These are phyloP conservation scores for Drosophila varians DNA, from an alignment of 1,140 invertebrate genomes.

Conservation along the genomic window DNA sequence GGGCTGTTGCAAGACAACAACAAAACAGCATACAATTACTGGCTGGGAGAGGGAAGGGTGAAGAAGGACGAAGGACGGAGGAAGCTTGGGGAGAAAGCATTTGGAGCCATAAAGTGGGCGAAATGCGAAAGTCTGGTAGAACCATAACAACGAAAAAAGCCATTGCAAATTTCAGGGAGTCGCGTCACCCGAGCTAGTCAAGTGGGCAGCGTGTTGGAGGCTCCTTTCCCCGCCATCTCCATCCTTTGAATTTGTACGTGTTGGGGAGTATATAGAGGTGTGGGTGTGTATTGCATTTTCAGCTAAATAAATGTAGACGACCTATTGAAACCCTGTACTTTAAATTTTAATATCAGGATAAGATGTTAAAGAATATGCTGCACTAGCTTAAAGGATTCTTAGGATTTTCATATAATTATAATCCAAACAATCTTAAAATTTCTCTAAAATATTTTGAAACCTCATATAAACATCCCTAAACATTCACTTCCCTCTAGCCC, in stretches of 20 bases:
- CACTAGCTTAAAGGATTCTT: no score
- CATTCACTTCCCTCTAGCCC: background rate
- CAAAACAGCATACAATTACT: conserved; percentile 8
- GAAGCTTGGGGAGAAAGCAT: conserved; percentile 25
- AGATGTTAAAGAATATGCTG: no score
- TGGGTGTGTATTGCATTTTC: background rate
- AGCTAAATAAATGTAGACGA: background rate
- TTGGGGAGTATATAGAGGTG: background rate
- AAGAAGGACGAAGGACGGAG: no score
- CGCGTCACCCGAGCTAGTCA: conserved; percentile 51
- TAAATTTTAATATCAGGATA: no score
- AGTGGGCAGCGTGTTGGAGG: conserved; percentile 49
- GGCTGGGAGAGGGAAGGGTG: background rate
- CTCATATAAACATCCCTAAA: no score
- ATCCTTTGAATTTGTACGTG: background rate
- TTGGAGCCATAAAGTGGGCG: conserved; percentile 73
- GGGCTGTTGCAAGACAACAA: conserved; percentile 18
- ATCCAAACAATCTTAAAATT: no score
- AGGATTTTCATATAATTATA: no score
- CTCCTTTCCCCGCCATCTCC: background rate
- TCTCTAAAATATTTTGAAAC: no score
- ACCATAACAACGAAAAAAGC: conserved; percentile 52
- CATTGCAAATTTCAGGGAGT: conserved; percentile 70
- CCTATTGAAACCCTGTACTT: background rate
- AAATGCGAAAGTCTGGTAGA: conserved; percentile 57